These are phyloP conservation scores for Blera fallax DNA, from an alignment of 2,888 invertebrate species.

Conservation along the genomic window DNA sequence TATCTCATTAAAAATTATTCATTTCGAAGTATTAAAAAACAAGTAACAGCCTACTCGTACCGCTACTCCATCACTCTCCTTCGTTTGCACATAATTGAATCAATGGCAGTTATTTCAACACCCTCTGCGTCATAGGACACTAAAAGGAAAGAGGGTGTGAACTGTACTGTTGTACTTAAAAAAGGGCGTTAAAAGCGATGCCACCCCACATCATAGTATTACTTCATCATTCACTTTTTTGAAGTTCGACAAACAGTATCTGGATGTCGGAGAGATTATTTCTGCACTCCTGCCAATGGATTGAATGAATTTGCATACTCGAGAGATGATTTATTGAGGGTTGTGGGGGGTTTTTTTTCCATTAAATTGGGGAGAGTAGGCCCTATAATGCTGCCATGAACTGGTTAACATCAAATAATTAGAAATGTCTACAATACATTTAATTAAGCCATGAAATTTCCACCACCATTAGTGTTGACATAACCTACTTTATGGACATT, in stretches of 20 bases:
- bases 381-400: background rate
- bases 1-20: slow-evolving; percentile 25
- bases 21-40: background rate
- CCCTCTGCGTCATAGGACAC: background rate
- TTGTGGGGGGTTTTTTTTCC: background rate
- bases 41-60: background rate
- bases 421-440: slow-evolving; percentile 37
- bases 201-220: slow-evolving; percentile 3
- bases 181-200: slow-evolving; percentile 7
- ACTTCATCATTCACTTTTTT: slow-evolving; percentile 34
- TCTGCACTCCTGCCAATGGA: slow-evolving; percentile 12
- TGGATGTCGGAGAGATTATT: slow-evolving; percentile 25
- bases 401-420: slow-evolving; percentile 33
- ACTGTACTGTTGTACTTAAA: background rate
- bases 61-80: background rate
- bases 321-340: slow-evolving; percentile 35
- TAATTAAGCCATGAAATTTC: slow-evolving; percentile 44
- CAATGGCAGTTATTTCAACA: slow-evolving; percentile 27
- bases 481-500: slow-evolving; percentile 43
- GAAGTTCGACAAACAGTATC: slow-evolving; percentile 41
- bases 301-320: slow-evolving; percentile 42
- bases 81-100: background rate
- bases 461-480: slow-evolving; percentile 51
- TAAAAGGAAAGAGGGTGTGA: slow-evolving; percentile 44
- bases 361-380: background rate